Evolutionary conservation across 2,113 vertebrate species (phyloP), one percentile per base, ranked within the genome.

Genomic region (Empidonax traillii): DNA sequence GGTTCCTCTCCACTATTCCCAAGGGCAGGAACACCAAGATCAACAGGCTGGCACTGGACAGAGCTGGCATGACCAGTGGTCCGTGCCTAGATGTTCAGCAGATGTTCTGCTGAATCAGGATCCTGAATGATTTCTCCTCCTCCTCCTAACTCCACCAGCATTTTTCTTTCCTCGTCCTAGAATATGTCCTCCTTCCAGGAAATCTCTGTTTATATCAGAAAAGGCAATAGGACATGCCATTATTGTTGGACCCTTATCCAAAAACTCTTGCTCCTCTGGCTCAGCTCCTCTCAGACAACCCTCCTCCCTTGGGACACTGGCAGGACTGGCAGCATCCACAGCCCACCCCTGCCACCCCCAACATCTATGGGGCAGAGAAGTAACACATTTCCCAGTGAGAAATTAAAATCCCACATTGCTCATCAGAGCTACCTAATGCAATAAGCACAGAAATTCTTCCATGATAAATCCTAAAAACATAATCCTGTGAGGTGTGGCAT

Each of bases 161-260:
- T 66, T 92, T 90, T 92, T 53, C 63, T 59, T 66, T 66, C 55
- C 61, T 55, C 84, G 65, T 67, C 75, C 72, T 61, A 93, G 59
- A 93, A 71, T 59, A 73, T 88, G 43, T 66, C 55, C 56, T 87
- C 77, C 39, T 92, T 85, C 75, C 76, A 90, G 88, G 73, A 96
- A 95, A 91, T 74, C 63, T 90, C 79, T 77, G 24, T 89, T 90
- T 92, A 7, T 80, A 74, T 89, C 87, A 84, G 73, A 61, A 59
- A 74, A 84, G 73, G 88, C 87, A 89, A 59, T 35, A 61, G 94
- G 77, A 93, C 56, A 53, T 28, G 53, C 49, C 14, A 9, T 92
- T 80, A 88, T 61, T 88, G 67, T 69, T 66, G 86, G 83, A 79
- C 44, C 68, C 47, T 21, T 21, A 27, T 92, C 71, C 53, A 72